Base-by-base conservation (phyloP, 2,888 invertebrate genomes). In the Rambutsinella grinnellia region DNA sequence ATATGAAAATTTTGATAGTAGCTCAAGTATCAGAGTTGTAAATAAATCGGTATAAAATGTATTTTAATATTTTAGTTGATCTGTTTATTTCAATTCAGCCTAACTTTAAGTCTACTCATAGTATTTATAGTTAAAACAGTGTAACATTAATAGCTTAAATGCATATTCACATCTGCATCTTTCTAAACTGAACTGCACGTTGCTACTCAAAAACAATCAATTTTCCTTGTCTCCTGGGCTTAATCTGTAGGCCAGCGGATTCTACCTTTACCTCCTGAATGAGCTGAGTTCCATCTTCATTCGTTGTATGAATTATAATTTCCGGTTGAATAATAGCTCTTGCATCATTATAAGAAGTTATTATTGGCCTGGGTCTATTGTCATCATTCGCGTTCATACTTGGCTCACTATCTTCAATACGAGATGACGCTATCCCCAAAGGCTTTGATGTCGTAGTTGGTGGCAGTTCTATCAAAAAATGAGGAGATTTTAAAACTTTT, bases 191-290 rank as follows among this genome's bases (percentile, higher is more conserved):
- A n/a, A n/a, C n/a, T n/a, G n/a, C n/a, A n/a, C n/a, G n/a, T 36
- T 36, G 5, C 36, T 13, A 13, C 36, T 65, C 78, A 53, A 68
- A 71, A 3, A 68, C 47, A 51, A 76, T 53, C 13, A 74, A 21
- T 10, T 65, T 74, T 19, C 74, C 66, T 36, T 27, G 36, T 46
- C 66, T 66, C 46, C 53, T 74, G 17, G 65, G 74, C 46, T 74
- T 74, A 46, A 74, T 74, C 23, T 74, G 49, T 17, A 74, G 36
- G 3, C 74, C 74, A 17, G 74, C 58, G n/a, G 74, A 74, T 36
- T 74, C 66, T 26, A 74, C 66, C 21, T 74, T 65, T 19, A 74
- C 61, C 17, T 74, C 74, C 49, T 74, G 74, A 54, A 75, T 75
- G 3, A 62, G 28, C 26, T 54, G 67, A 2, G 60, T 8, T 3